A percentile compares a stretch with the other conserved stretches of the same genome.
Evolutionary conservation across 2,113 vertebrate genomes (phyloP).

Genomic region (Callocephalon fimbriatum): DNA sequence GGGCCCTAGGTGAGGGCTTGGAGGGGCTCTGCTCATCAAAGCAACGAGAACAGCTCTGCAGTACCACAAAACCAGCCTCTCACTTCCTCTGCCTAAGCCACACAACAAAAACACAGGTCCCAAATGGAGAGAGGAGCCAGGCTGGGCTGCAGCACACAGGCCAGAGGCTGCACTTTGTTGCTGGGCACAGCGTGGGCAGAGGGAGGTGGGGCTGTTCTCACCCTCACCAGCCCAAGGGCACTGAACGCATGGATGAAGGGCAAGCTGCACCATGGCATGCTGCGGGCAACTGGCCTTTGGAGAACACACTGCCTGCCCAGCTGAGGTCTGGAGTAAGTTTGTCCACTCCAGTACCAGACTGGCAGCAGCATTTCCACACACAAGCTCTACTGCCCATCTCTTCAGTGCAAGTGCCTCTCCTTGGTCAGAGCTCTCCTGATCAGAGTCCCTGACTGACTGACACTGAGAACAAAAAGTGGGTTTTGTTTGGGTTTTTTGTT

Average conservation of each 20-base stretch:
- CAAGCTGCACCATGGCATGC: fast-evolving
- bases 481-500: fast-evolving
- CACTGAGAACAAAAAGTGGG: neutral
- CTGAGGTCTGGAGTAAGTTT: neutral
- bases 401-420: neutral
- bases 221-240: neutral
- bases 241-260: neutral
- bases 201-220: neutral
- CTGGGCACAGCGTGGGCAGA: fast-evolving
- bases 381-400: fast-evolving
- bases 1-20: neutral
- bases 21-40: neutral
- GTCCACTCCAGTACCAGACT: neutral
- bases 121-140: fast-evolving
- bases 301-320: fast-evolving
- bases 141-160: fast-evolving
- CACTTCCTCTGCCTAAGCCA: neutral
- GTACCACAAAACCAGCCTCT: neutral
- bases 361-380: neutral
- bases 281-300: fast-evolving
- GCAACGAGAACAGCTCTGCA: fast-evolving
- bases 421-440: neutral
- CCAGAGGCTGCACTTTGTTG: fast-evolving
- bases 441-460: neutral
- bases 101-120: fast-evolving